Base-by-base conservation (phyloP, 2,888 invertebrate species). In the Congeria kusceri region DNA sequence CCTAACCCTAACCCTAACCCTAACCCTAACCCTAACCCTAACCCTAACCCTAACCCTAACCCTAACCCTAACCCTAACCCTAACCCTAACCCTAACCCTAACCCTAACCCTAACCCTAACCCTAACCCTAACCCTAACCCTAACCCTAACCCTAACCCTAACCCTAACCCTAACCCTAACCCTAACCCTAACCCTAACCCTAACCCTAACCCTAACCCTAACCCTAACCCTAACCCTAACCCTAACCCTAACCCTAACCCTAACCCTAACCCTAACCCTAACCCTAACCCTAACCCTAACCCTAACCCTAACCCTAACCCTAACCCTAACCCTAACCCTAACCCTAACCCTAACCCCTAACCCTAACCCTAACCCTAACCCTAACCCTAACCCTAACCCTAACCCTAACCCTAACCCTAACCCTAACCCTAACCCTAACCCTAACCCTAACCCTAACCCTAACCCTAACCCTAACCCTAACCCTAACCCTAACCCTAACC, bases 191-290 rank as follows among this genome's bases (percentile, higher is more conserved):
- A 77, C 84, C 83, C 77, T 63, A 65, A 69, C 74, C 70, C 61
- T 61, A 72, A 71, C 73, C 73, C 66, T 66, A 68, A 69, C 83
- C 79, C 75, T 74, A 78, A 71, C 77, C 74, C 64, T 70, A 78
- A 77, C 79, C 77, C 72, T 79, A 67, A 78, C 80, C 85, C 81
- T 75, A 80, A 83, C 77, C 85, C 84, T 75, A 78, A 70, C 84
- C 83, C 74, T 67, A 66, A 72, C 77, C 83, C 77, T 64, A 63
- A 76, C 69, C 75, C 75, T 75, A 75, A 75, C 75, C 75, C 75
- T 69, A 75, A 75, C 75, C 75, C 75, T 75, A 75, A 75, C 75
- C 75, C 75, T 69, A 69, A 75, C 62, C 68, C 70, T 61, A 63
- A 69, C 66, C 77, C 65, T 63, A 67, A 61, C 73, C 76, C 69